Evolutionary conservation across 2,888 invertebrate genomes (phyloP).

Genomic region (Thysanoteuthis rhombus): DNA sequence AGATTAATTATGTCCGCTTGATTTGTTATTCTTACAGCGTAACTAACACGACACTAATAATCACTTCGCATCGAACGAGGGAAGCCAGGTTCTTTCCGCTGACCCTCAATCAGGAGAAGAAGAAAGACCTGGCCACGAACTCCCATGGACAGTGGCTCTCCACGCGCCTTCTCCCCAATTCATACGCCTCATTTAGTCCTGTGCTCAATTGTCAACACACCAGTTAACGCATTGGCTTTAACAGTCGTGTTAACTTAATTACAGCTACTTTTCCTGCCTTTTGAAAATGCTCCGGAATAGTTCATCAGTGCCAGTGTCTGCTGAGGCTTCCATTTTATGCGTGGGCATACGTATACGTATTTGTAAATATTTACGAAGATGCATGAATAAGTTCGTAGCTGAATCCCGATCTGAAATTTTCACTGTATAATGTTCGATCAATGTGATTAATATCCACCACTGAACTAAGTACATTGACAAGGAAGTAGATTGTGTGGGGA

Average conservation of each 20-base stretch:
- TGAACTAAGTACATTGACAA: too few relatives aligned
- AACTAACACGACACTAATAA: background rate
- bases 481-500: too few relatives aligned
- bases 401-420: too few relatives aligned
- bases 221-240: background rate
- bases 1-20: background rate
- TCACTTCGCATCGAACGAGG: background rate
- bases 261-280: background rate
- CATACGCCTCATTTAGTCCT: background rate
- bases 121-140: background rate
- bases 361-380: background rate
- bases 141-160: background rate
- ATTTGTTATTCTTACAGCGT: slow-evolving; percentile 12
- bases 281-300: background rate
- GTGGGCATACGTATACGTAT: background rate
- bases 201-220: background rate
- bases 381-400: too few relatives aligned
- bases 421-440: too few relatives aligned
- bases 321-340: background rate
- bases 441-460: too few relatives aligned
- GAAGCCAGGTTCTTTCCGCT: background rate
- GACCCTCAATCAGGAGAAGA: background rate
- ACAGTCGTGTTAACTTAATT: background rate
- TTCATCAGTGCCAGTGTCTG: background rate
- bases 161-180: background rate